Evolutionary conservation across 2,797 vertebrate species (phyloP).

Genomic region (Silurus aristotelis): DNA sequence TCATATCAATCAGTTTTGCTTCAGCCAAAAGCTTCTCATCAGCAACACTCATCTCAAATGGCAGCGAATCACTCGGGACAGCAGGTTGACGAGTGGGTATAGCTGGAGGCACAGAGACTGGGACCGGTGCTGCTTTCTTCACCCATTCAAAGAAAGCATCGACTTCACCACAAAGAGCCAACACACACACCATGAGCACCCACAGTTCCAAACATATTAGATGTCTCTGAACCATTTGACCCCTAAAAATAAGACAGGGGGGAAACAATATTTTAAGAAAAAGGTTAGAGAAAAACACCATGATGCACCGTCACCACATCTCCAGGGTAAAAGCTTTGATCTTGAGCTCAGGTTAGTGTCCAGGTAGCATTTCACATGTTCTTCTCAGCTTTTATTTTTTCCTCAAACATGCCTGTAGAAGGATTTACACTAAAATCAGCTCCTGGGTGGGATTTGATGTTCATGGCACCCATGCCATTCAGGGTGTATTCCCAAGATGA

Average conservation of each 20-base stretch:
- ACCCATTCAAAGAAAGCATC: slow-evolving; percentile 76
- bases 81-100: background rate
- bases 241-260: background rate
- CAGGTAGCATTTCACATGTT: too few species aligned
- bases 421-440: background rate
- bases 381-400: background rate
- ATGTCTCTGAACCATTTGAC: slow-evolving; percentile 23
- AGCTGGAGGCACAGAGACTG: slow-evolving; percentile 36
- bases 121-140: slow-evolving; percentile 44
- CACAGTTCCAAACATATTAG: background rate
- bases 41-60: slow-evolving; percentile 68
- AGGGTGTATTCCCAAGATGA: background rate
- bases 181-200: slow-evolving; percentile 54
- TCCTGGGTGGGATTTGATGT: background rate
- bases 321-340: background rate
- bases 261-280: background rate
- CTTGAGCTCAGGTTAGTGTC: background rate
- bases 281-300: background rate
- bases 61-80: slow-evolving; percentile 53
- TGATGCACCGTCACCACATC: background rate
- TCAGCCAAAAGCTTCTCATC: slow-evolving; percentile 75
- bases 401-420: background rate
- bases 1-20: slow-evolving; percentile 65
- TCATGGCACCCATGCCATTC: too few species aligned
- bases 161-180: slow-evolving; percentile 56